phyloP scores from a whole-genome alignment of 2,797 vertebrate genomes.

The Argyrosomus regius region DNA sequence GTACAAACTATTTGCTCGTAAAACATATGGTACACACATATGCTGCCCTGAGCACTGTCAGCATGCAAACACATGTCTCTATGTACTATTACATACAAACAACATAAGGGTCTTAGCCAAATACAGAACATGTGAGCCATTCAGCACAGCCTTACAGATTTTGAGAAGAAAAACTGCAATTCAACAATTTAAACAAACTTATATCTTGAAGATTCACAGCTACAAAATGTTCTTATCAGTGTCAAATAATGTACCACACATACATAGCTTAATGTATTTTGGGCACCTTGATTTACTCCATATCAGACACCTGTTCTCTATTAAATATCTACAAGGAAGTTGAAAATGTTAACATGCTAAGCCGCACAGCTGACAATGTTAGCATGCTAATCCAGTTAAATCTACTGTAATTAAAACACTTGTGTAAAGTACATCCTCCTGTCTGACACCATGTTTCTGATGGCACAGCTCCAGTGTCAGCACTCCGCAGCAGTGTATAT shows the following conservation, averaged over 20 bases:
- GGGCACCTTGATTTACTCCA: background rate
- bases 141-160: background rate
- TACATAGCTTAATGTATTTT: background rate
- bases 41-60: constrained; percentile 54
- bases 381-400: constrained; percentile 73
- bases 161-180: background rate
- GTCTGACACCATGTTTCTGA: constrained; percentile 53
- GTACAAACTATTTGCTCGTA: constrained; percentile 51
- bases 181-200: background rate
- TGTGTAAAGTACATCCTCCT: constrained; percentile 61
- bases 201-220: background rate
- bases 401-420: constrained; percentile 65
- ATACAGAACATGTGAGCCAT: constrained; percentile 11
- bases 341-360: constrained; percentile 63
- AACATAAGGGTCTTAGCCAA: background rate
- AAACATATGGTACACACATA: constrained; percentile 78
- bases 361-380: constrained; percentile 57
- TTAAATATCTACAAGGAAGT: constrained; percentile 43
- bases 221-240: background rate
- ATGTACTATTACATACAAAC: background rate
- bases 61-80: constrained; percentile 39
- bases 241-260: background rate
- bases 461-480: constrained; percentile 23
- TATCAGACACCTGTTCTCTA: constrained; percentile 20
- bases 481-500: constrained; percentile 28